A percentile compares a stretch with the other conserved stretches of the same genome.
phyloP scores from a whole-genome alignment of 1,140 invertebrate species.

The Drosophila orena region DNA sequence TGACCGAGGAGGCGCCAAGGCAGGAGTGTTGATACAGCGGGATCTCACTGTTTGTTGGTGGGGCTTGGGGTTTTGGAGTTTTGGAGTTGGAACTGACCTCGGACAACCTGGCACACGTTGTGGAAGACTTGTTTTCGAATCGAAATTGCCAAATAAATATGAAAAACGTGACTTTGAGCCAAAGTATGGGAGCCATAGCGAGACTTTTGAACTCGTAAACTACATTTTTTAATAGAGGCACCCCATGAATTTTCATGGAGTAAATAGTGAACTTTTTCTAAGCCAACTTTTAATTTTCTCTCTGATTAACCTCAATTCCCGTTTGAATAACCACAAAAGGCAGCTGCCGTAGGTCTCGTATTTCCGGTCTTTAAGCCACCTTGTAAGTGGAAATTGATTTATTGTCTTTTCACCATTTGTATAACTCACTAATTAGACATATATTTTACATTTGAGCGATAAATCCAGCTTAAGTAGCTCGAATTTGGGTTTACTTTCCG shows the following conservation, averaged over 20 bases:
- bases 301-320: slow-evolving; percentile 62
- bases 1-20: slow-evolving; percentile 70
- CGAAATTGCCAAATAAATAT: slow-evolving; percentile 72
- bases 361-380: slow-evolving; percentile 44
- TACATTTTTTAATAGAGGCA: slow-evolving; percentile 6
- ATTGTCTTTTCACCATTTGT: slow-evolving; percentile 41
- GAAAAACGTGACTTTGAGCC: slow-evolving; percentile 66
- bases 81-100: slow-evolving; percentile 60
- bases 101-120: slow-evolving; percentile 78
- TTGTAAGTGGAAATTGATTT: slow-evolving; percentile 59
- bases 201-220: slow-evolving; percentile 10
- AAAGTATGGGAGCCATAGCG: slow-evolving; percentile 5
- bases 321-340: slow-evolving; percentile 56
- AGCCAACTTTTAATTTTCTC: slow-evolving; percentile 56
- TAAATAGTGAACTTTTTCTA: slow-evolving; percentile 61
- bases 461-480: slow-evolving; percentile 21
- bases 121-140: slow-evolving; percentile 38
- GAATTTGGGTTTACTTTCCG: slow-evolving; percentile 30
- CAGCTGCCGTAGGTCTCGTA: slow-evolving; percentile 35
- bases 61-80: slow-evolving; percentile 12
- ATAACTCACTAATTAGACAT: slow-evolving; percentile 58
- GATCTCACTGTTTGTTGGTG: slow-evolving; percentile 41
- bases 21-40: slow-evolving; percentile 37
- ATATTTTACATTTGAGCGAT: slow-evolving; percentile 46
- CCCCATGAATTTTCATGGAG: slow-evolving; percentile 1